Percentiles rank a stretch among this genome's conserved stretches.
Conservation (phyloP, 2,797 vertebrate species). For the Acipenser transmontanus region DNA sequence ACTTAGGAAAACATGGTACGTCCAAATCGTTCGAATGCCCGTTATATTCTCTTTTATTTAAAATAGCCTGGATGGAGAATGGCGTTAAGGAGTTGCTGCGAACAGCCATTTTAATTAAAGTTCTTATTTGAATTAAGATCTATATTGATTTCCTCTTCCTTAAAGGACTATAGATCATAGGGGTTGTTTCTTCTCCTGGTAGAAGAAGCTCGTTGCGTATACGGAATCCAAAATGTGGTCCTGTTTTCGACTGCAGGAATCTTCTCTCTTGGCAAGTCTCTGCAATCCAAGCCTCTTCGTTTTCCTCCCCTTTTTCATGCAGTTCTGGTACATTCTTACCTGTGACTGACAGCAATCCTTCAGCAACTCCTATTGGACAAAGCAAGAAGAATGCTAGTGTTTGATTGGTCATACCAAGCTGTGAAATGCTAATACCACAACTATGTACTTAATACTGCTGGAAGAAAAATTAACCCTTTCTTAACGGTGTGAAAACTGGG, state of each 20-base stretch:
- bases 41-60: constrained; percentile 82
- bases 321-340: constrained; percentile 60
- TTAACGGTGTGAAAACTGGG: neutral
- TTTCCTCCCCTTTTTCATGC: constrained; percentile 61
- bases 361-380: constrained; percentile 49
- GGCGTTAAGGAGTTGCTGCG: constrained; percentile 80
- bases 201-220: constrained; percentile 35
- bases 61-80: constrained; percentile 94
- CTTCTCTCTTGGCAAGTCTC: constrained; percentile 31
- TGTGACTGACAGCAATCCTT: constrained; percentile 65
- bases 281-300: constrained; percentile 40
- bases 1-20: constrained; percentile 65
- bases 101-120: constrained; percentile 70
- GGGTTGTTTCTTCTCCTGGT: constrained; percentile 16
- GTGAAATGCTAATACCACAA: constrained; percentile 35
- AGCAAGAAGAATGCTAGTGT: constrained; percentile 26
- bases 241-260: constrained; percentile 45
- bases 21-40: constrained; percentile 62
- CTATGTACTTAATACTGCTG: constrained; percentile 30
- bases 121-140: constrained; percentile 2
- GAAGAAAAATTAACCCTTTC: constrained; percentile 42
- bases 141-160: constrained; percentile 37
- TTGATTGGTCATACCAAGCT: constrained; percentile 50
- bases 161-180: constrained; percentile 22
- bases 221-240: constrained; percentile 21